These are phyloP conservation scores for Arenaria interpres DNA, from an alignment of 2,113 vertebrate species.

Conservation along the genomic window DNA sequence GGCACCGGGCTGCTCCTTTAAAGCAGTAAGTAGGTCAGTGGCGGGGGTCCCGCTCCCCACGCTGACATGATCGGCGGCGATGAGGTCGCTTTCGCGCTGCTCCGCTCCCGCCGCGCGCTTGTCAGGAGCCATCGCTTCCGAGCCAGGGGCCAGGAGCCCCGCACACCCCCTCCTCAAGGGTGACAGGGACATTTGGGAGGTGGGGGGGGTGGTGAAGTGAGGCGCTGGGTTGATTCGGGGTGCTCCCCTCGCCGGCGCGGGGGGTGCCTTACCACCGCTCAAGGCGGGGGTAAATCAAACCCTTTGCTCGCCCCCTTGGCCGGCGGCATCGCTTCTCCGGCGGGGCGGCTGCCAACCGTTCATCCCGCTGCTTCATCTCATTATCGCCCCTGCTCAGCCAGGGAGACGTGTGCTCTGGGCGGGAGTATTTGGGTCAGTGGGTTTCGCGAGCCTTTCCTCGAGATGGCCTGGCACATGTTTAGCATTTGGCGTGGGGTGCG, in stretches of 20 bases:
- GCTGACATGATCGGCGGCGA: slow-evolving; percentile 43
- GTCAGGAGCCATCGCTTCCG: slow-evolving; percentile 69
- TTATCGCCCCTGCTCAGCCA: background rate
- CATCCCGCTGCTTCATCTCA: background rate
- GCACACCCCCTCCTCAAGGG: background rate
- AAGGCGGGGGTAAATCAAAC: fast-evolving
- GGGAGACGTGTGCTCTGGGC: background rate
- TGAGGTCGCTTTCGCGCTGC: slow-evolving; percentile 68
- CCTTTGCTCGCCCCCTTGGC: background rate
- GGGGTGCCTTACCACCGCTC: fast-evolving
- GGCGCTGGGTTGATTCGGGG: background rate
- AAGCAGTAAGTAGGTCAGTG: slow-evolving; percentile 62
- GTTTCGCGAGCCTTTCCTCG: background rate
- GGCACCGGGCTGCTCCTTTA: slow-evolving; percentile 29
- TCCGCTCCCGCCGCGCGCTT: slow-evolving; percentile 39
- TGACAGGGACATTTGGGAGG: fast-evolving
- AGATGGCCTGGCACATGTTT: background rate
- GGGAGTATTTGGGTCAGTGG: slow-evolving; percentile 11
- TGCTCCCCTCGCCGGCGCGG: fast-evolving
- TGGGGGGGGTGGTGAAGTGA: too few relatives aligned
- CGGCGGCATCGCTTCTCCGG: fast-evolving
- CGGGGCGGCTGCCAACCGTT: background rate
- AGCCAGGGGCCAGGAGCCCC: slow-evolving; percentile 15
- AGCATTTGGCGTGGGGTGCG: background rate
- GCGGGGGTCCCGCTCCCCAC: background rate